A percentile compares a stretch with the other conserved stretches of the same genome.
phyloP scores from a whole-genome alignment of 1,140 invertebrate genomes.

The Trissolcus basalis region DNA sequence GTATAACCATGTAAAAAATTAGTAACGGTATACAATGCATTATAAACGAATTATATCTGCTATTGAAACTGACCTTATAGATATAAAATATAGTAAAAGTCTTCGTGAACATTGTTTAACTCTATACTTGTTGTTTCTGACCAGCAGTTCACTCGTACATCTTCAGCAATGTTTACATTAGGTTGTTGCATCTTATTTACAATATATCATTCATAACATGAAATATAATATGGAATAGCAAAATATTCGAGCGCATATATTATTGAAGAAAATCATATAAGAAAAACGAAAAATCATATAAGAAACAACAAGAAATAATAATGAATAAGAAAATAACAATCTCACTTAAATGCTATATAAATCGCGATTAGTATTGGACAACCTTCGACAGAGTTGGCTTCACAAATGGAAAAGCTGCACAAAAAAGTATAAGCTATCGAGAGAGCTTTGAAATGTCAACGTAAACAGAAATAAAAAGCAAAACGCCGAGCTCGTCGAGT shows the following conservation, averaged over 20 bases:
- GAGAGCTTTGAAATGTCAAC: conserved; percentile 14
- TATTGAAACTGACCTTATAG: no score
- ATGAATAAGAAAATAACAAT: no score
- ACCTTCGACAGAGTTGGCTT: neutral
- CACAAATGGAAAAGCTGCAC: neutral
- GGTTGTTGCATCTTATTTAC: neutral
- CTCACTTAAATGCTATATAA: no score
- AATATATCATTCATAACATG: neutral
- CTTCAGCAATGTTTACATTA: no score
- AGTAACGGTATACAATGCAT: neutral
- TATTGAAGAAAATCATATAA: neutral
- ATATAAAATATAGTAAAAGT: no score
- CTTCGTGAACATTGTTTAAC: no score
- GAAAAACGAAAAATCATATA: no score
- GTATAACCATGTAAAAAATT: conserved; percentile 4
- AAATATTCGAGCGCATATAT: neutral
- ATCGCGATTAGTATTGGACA: no score
- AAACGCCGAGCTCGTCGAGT: conserved; percentile 49
- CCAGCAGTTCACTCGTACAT: conserved; percentile 42
- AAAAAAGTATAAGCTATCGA: conserved; percentile 6
- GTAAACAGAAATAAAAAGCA: conserved; percentile 38
- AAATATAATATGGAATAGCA: no score
- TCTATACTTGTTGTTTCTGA: conserved; percentile 21
- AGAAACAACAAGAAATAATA: no score
- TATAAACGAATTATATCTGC: no score